Evolutionary conservation across 1,140 invertebrate species (phyloP).

Genomic region (Drosophila parvula): DNA sequence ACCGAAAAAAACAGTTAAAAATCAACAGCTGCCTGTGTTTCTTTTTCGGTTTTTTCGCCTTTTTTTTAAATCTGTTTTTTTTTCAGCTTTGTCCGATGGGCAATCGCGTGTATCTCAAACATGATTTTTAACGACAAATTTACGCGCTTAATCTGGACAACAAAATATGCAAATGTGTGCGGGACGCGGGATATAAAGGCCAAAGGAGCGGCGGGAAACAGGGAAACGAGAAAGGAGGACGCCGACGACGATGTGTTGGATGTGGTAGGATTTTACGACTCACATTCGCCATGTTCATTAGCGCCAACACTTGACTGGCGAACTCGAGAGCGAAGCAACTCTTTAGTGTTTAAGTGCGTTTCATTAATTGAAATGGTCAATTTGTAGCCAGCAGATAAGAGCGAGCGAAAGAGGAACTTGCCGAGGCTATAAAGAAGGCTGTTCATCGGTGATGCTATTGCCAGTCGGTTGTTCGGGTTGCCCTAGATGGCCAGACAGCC

Average conservation of each 20-base stretch:
- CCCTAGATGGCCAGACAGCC: conserved; percentile 66
- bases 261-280: conserved; percentile 35
- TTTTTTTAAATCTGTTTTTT: not conserved
- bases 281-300: conserved; percentile 61
- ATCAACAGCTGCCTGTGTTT: conserved; percentile 64
- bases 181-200: conserved; percentile 26
- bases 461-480: conserved; percentile 42
- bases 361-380: conserved; percentile 82
- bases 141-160: conserved; percentile 80
- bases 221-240: not conserved
- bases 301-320: conserved; percentile 69
- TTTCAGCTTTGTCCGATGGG: not conserved
- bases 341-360: conserved; percentile 76
- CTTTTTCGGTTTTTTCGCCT: not conserved
- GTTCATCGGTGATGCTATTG: conserved; percentile 15
- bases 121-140: conserved; percentile 83
- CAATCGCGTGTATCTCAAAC: conserved; percentile 67
- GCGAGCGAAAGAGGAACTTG: conserved; percentile 46
- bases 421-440: conserved; percentile 26
- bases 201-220: conserved; percentile 16
- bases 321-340: conserved; percentile 15
- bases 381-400: conserved; percentile 69
- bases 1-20: conserved; percentile 49
- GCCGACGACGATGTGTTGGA: conserved; percentile 17
- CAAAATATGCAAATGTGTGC: conserved; percentile 78